Evolutionary conservation across 2,888 invertebrate genomes (phyloP), one percentile per base, ranked within the genome.

Genomic region (Acanthopleura granulata): DNA sequence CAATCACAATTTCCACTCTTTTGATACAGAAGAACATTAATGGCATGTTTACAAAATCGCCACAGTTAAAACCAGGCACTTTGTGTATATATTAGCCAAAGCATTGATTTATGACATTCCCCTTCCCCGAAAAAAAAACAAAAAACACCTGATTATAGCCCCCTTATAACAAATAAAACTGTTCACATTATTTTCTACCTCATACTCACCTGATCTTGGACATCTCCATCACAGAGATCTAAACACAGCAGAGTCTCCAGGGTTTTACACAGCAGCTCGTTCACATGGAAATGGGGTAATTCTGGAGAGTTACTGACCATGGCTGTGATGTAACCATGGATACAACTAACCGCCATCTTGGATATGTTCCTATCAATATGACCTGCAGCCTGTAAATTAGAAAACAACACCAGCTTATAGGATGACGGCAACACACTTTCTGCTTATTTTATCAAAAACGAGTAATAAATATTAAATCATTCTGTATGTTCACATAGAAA

Each of bases 211-310:
- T 92, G 92, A 85, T 93, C 93, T 92, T 97, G 97, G 62, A 97
- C 96, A 90, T 98, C 98, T 76, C 94, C 93, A 90, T 97, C 97
- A 89, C 97, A 97, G 15, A 97, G 92, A 88, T 98, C 98, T 86
- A 97, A 93, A 89, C 97, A 97, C 0, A 98, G 92, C 62, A 98
- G 93, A 88, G 97, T 97, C 91, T 98, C 97, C 89, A 97, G 97
- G 0, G 98, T 97, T 87, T 98, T 97, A 82, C 98, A 94, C 14
- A 98, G 92, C 0, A 97, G 96, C 90, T 98, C 98, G 89, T 98
- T 97, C 90, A 98, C 97, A 89, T 98, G 97, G 91, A 97, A 98
- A 91, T 97, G 96, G 0, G 97, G 95, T 79, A 97, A 90, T 89
- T 98, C 98, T 0, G 94, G 93, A 89, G 96, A 96, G 86, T 95